Conservation (phyloP, 2,888 invertebrate genomes). For the Acleris laterana region DNA sequence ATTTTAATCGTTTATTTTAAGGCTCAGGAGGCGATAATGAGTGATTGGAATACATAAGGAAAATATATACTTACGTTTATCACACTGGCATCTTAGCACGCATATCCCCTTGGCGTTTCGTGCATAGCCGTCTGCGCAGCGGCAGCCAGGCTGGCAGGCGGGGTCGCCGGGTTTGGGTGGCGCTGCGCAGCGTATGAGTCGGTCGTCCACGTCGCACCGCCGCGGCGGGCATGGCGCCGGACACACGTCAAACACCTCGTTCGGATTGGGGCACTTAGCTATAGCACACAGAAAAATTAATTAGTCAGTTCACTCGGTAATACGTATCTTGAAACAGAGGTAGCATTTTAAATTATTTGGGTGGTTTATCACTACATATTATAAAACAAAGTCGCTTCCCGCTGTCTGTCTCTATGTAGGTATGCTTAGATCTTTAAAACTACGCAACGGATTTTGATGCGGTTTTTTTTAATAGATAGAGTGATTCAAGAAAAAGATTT, state of each 20-base stretch:
- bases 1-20: neutral
- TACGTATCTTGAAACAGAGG: neutral
- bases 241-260: constrained; percentile 49
- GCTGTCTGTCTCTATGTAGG: too few relatives aligned
- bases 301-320: constrained; percentile 38
- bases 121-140: constrained; percentile 48
- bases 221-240: constrained; percentile 47
- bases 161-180: constrained; percentile 50
- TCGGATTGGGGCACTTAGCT: constrained; percentile 31
- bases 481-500: too few relatives aligned
- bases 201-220: constrained; percentile 47
- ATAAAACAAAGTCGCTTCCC: too few relatives aligned
- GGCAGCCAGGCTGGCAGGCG: constrained; percentile 49
- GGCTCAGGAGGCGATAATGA: too few relatives aligned
- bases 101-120: constrained; percentile 43
- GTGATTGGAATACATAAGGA: too few relatives aligned
- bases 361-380: too few relatives aligned
- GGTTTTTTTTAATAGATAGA: too few relatives aligned
- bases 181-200: constrained; percentile 43
- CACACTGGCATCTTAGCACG: constrained; percentile 35
- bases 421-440: too few relatives aligned
- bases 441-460: too few relatives aligned
- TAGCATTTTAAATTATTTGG: constrained; percentile 40
- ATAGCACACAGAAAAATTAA: neutral
- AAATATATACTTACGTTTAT: constrained; percentile 41